Base-by-base conservation (phyloP, 2,797 vertebrate species). In the Pogonophryne albipinna region DNA sequence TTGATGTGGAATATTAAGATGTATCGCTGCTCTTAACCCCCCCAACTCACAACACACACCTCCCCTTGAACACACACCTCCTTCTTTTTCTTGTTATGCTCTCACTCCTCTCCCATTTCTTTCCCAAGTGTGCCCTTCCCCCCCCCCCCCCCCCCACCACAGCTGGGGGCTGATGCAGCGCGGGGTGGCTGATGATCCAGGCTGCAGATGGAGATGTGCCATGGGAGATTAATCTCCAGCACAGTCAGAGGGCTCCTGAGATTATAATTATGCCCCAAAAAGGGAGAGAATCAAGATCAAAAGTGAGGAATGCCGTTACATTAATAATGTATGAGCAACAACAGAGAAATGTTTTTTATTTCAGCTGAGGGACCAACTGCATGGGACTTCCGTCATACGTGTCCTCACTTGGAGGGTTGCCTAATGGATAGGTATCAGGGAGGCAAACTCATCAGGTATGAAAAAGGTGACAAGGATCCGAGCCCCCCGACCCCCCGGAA, bases 161-260 rank as follows among this genome's bases (percentile, higher is more conserved):
- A 89, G 92, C 92, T 91, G 88, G 92, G 78, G 88, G 90, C 86
- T 91, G 89, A 92, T 89, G 87, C 87, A 79, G 84, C 83, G 73
- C 76, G 61, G 77, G 87, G 78, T 80, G 87, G 85, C 81, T 90
- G 89, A 85, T 80, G 87, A 89, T 83, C 75, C 75, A 64, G 79
- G 77, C 89, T 93, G 80, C 92, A 93, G 88, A 95, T 94, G 89
- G 91, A 90, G 91, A 95, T 89, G 93, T 95, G 95, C 90, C 91
- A 92, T 80, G 83, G 88, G 87, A 95, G 92, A 96, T 95, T 95
- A 93, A 95, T 96, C 85, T 87, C 80, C 92, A 90, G 93, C 91
- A 85, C 92, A 94, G n/a, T n/a, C n/a, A n/a, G n/a, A n/a, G 79
- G 81, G 92, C 92, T 93, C 91, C 83, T 81, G 87, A 85, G 93